Percentiles rank a stretch among this genome's conserved stretches.
Evolutionary conservation across 2,797 vertebrate species (phyloP).

Genomic region (Catamblyrhynchus diadema): DNA sequence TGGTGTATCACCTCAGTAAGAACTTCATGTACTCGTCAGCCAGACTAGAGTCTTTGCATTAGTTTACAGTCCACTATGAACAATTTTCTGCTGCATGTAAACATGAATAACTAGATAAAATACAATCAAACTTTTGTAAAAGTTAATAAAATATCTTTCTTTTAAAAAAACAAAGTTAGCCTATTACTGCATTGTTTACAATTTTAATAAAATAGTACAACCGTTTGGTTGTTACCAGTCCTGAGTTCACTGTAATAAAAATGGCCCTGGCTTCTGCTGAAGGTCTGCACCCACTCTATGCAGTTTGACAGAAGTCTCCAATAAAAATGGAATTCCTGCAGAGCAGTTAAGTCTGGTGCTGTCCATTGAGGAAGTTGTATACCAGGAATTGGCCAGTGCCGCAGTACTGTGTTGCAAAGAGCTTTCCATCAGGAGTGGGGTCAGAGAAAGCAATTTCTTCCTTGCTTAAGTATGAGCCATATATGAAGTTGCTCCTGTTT

Average conservation of each 20-base stretch:
- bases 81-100: constrained; percentile 83
- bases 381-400: constrained; percentile 97
- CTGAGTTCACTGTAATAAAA: constrained; percentile 79
- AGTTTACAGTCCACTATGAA: constrained; percentile 83
- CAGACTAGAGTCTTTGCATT: constrained; percentile 75
- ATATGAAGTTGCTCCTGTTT: constrained; percentile 96
- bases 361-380: constrained; percentile 96
- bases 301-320: constrained; percentile 46
- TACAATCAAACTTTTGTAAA: constrained; percentile 81
- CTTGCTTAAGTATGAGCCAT: constrained; percentile 95
- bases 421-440: constrained; percentile 96
- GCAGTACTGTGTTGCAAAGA: constrained; percentile 96
- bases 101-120: constrained; percentile 85
- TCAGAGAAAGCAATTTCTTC: constrained; percentile 99
- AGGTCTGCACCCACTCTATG: constrained; percentile 26
- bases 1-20: constrained; percentile 67
- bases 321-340: neutral
- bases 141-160: constrained; percentile 83
- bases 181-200: constrained; percentile 81
- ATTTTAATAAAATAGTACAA: constrained; percentile 81
- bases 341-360: constrained; percentile 63
- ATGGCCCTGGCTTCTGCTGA: constrained; percentile 75
- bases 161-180: constrained; percentile 75
- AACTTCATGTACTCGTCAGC: constrained; percentile 74
- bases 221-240: constrained; percentile 77